Percentiles rank a stretch among this genome's conserved stretches.
These are phyloP conservation scores for Chaetodon auriga DNA, from an alignment of 2,113 vertebrate species.

Conservation along the genomic window DNA sequence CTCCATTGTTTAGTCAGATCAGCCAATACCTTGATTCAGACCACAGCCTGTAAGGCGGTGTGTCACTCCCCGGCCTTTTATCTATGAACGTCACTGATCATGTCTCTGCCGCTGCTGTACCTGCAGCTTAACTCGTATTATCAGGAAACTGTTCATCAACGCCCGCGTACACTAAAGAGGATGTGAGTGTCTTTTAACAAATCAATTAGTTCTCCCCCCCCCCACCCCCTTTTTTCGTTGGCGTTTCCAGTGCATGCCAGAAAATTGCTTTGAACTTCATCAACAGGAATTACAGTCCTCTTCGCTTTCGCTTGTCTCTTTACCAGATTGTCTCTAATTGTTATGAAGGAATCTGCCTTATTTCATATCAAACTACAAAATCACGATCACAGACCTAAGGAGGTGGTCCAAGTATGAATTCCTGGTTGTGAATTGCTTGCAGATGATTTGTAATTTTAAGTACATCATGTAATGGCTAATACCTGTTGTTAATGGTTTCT, in stretches of 20 bases:
- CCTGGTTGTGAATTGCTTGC: conserved; percentile 75
- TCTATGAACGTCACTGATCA: conserved; percentile 52
- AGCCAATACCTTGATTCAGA: conserved; percentile 40
- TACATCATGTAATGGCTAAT: conserved; percentile 76
- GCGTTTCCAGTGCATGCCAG: conserved; percentile 81
- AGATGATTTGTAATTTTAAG: conserved; percentile 78
- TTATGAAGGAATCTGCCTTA: conserved; percentile 84
- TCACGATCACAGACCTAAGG: conserved; percentile 64
- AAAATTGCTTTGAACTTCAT: conserved; percentile 74
- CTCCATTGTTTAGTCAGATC: conserved; percentile 43
- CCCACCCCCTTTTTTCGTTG: conserved; percentile 41
- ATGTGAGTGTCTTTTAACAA: conserved; percentile 75
- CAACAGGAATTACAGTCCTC: conserved; percentile 53
- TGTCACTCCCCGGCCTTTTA: conserved; percentile 44
- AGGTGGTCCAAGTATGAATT: conserved; percentile 64
- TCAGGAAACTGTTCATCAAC: conserved; percentile 63
- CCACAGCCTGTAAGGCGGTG: conserved; percentile 34
- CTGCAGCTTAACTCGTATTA: conserved; percentile 48
- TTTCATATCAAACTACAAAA: conserved; percentile 76
- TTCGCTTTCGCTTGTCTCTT: conserved; percentile 77
- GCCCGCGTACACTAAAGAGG: conserved; percentile 56
- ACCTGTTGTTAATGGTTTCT: conserved; percentile 64
- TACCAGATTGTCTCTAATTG: conserved; percentile 78
- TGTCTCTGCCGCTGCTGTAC: conserved; percentile 48
- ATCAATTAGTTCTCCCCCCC: conserved; percentile 49